phyloP scores from a whole-genome alignment of 2,888 invertebrate genomes.

The Scaptomyza caliginosa region DNA sequence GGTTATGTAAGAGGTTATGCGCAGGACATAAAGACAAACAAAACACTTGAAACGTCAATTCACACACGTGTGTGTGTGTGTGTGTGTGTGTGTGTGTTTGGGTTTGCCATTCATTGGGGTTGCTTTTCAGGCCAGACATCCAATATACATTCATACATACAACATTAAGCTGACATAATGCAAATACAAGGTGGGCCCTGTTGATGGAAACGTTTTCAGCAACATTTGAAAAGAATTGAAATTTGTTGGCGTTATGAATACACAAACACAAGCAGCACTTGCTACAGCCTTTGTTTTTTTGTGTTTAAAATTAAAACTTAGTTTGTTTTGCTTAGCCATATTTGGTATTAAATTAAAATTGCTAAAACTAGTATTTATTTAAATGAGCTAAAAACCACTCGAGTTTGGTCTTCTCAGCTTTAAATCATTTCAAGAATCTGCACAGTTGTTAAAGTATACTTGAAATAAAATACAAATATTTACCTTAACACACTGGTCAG shows the following conservation, averaged over 20 bases:
- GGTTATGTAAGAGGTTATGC: constrained; percentile 21
- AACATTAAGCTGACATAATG: constrained; percentile 2
- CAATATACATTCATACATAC: constrained; percentile 4
- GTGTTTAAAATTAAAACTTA: not conserved
- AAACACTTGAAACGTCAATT: constrained; percentile 36
- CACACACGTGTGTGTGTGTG: not conserved
- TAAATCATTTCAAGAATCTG: not conserved
- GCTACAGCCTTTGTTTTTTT: too few species aligned
- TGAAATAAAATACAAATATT: not conserved
- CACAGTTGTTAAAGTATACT: not conserved
- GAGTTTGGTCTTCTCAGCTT: not conserved
- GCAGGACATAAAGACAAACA: constrained; percentile 28
- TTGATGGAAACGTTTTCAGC: constrained; percentile 20
- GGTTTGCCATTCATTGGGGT: constrained; percentile 22
- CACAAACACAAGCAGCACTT: not conserved
- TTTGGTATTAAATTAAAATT: too few species aligned
- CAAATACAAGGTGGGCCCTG: constrained; percentile 5
- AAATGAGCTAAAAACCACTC: too few species aligned
- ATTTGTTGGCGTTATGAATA: not conserved
- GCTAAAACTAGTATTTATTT: too few species aligned
- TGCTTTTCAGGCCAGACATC: constrained; percentile 19
- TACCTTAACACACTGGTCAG: not conserved
- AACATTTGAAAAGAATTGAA: constrained; percentile 11
- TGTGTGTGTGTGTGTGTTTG: not conserved
- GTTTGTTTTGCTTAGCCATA: too few species aligned